Percentiles rank a stretch among this genome's conserved stretches.
These are phyloP conservation scores for Emydocephalus ijimae DNA, from an alignment of 2,113 vertebrate genomes.

Conservation along the genomic window DNA sequence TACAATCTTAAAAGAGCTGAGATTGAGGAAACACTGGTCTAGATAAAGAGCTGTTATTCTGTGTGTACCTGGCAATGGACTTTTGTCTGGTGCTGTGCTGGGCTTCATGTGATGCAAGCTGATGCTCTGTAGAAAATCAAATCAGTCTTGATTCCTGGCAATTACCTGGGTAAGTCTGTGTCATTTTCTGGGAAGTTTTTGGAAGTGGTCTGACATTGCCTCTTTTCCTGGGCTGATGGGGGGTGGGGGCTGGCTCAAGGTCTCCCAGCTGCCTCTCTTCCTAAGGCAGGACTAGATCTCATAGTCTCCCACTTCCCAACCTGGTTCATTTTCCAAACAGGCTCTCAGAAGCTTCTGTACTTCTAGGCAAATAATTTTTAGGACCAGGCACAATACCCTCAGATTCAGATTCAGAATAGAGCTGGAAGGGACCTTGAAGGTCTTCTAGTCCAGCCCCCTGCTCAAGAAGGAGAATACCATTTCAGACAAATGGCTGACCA, in stretches of 20 bases:
- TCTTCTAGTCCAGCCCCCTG: no score
- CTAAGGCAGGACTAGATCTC: not conserved
- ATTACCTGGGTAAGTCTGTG: no score
- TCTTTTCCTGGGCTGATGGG: no score
- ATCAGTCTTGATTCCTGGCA: no score
- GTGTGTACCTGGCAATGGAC: not conserved
- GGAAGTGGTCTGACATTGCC: not conserved
- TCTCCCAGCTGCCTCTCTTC: not conserved
- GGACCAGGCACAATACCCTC: no score
- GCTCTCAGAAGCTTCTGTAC: not conserved
- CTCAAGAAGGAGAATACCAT: no score
- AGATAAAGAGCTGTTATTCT: not conserved
- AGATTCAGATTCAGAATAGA: no score
- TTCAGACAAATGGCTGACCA: no score
- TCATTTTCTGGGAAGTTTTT: not conserved
- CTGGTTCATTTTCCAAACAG: not conserved
- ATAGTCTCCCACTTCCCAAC: not conserved
- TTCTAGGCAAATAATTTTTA: no score
- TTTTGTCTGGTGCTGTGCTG: not conserved
- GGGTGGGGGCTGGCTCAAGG: not conserved
- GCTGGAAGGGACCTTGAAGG: no score
- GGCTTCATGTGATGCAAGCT: not conserved
- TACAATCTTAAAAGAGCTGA: no score
- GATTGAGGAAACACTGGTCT: no score
- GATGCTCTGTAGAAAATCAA: not conserved